Evolutionary conservation across 2,797 vertebrate species (phyloP), one percentile per base, ranked within the genome.

Genomic region (Eutrigla gurnardus): DNA sequence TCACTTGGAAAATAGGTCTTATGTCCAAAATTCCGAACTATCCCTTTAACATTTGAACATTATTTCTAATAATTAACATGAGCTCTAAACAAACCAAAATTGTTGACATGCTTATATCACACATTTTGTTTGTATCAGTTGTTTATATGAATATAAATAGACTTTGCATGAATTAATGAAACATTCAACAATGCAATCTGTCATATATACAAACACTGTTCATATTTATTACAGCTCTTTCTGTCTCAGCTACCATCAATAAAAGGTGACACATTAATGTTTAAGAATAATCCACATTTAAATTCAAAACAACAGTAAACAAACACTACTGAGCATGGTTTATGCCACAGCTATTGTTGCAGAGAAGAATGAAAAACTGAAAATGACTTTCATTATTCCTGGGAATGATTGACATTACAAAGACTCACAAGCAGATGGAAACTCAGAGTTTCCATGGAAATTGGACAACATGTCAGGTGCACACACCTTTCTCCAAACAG

Each of bases 381-480:
- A 80, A 86, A 86, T 86, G 59, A 84, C 73, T 74, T 15, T 81
- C 33, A 83, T 86, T 72, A 78, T 78, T 81, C 75, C n/a, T 0
- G 53, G 43, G 58, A 60, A 66, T 86, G 89, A 91, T 50, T 85
- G 83, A 81, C 85, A 62, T 71, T 42, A 65, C 78, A 86, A 80
- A 89, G 73, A 46, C 79, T 76, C 66, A 3, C 37, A 58, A 72
- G 66, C 40, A 37, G 67, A 49, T 69, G 67, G 70, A 85, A 80
- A 84, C 64, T 59, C 25, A 6, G 61, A 71, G 82, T 86, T 88
- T 82, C 77, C 63, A 77, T 82, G 78, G 82, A 87, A 85, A 89
- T 84, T 79, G 67, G 73, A 85, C 73, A 73, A 76, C 70, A 59
- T 84, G 62, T 85, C 82, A 77, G 60, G 14, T 12, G 7, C 32